Evolutionary conservation across 2,888 invertebrate species (phyloP).

Genomic region (Euproctis similis): DNA sequence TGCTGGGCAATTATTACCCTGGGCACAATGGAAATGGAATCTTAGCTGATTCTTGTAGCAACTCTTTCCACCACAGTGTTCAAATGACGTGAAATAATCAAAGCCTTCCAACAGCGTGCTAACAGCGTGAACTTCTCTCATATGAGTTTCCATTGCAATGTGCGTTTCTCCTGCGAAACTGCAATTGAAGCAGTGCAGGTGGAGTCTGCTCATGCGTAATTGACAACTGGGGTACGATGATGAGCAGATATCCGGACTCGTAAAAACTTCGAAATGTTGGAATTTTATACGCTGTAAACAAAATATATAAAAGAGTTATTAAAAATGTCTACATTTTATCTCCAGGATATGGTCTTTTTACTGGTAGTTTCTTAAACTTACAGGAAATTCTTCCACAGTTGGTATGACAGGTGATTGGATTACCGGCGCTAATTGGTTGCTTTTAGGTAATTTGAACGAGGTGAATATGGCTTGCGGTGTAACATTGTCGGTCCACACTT

Average conservation of each 20-base stretch:
- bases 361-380: slow-evolving; percentile 32
- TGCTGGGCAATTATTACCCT: slow-evolving; percentile 66
- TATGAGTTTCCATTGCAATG: slow-evolving; percentile 86
- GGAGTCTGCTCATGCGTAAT: slow-evolving; percentile 79
- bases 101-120: slow-evolving; percentile 89
- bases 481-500: slow-evolving; percentile 90
- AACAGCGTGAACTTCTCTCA: slow-evolving; percentile 90
- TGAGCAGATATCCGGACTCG: slow-evolving; percentile 78
- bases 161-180: slow-evolving; percentile 88
- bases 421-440: slow-evolving; percentile 60
- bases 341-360: too few relatives aligned
- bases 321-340: background rate
- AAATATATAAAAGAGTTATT: slow-evolving; percentile 3
- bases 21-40: slow-evolving; percentile 68
- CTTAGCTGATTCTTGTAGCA: slow-evolving; percentile 67
- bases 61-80: slow-evolving; percentile 67
- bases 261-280: slow-evolving; percentile 78
- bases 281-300: slow-evolving; percentile 70
- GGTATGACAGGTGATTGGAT: slow-evolving; percentile 57
- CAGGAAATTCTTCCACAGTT: slow-evolving; percentile 67
- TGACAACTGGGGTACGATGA: slow-evolving; percentile 83
- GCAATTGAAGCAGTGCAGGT: slow-evolving; percentile 93
- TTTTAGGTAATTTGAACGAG: slow-evolving; percentile 92
- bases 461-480: slow-evolving; percentile 95
- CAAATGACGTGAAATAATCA: slow-evolving; percentile 81